A percentile compares a stretch with the other conserved stretches of the same genome.
Conservation (phyloP, 1,140 invertebrate species). For the Linepithema humile region DNA sequence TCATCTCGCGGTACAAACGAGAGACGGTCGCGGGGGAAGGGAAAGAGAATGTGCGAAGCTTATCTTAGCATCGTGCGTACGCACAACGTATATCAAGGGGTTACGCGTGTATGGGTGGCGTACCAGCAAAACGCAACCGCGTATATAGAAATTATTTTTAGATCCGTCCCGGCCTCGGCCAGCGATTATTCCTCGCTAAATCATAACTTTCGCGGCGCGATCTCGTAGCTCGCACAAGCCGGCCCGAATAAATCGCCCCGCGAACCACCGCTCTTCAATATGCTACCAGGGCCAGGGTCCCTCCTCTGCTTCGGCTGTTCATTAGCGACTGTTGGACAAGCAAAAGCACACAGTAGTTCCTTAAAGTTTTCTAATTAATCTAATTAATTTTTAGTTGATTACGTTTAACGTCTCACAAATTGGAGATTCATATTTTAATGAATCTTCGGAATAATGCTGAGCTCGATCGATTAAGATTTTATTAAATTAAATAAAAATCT, state of each 20-base stretch:
- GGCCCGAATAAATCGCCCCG: constrained; percentile 61
- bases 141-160: constrained; percentile 67
- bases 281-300: not conserved
- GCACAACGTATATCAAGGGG: constrained; percentile 12
- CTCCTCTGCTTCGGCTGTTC: not conserved
- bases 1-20: constrained; percentile 32
- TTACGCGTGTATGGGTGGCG: constrained; percentile 40
- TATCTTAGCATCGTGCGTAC: constrained; percentile 68
- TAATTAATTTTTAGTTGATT: constrained; percentile 18
- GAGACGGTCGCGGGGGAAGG: not conserved
- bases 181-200: constrained; percentile 73
- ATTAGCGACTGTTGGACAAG: constrained; percentile 7
- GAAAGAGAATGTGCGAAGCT: constrained; percentile 28
- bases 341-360: not conserved
- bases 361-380: constrained; percentile 8
- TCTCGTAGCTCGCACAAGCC: not conserved
- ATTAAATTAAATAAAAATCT: not conserved
- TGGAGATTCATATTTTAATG: not conserved
- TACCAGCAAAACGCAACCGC: constrained; percentile 60
- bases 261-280: constrained; percentile 3
- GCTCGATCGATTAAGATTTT: not conserved
- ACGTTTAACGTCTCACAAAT: not conserved
- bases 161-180: constrained; percentile 45
- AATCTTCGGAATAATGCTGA: not conserved
- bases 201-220: constrained; percentile 71